A percentile compares a stretch with the other conserved stretches of the same genome.
Conservation (phyloP, 2,797 vertebrate genomes). For the Rhyacichthys aspro region DNA sequence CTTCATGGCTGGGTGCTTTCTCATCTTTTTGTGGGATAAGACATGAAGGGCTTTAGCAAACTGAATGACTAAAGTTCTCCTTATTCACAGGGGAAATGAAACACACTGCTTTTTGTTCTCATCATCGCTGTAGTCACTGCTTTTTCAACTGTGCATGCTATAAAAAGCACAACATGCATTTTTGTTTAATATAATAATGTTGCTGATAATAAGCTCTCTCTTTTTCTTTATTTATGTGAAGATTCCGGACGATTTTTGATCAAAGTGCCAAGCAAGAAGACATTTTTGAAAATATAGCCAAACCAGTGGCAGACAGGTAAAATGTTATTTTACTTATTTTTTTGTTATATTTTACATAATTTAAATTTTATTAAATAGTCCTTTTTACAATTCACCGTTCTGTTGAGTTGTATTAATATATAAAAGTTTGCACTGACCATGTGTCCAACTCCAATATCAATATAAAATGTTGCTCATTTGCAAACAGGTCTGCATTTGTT, state of each 20-base stretch:
- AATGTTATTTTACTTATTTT: slow-evolving; percentile 20
- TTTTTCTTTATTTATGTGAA: slow-evolving; percentile 59
- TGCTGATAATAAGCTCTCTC: not conserved
- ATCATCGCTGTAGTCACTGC: slow-evolving; percentile 24
- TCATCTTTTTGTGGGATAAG: too few species aligned
- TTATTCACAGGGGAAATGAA: slow-evolving; percentile 36
- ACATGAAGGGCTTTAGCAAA: too few species aligned
- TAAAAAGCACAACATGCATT: slow-evolving; percentile 10
- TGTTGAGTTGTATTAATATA: too few species aligned
- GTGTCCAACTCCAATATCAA: too few species aligned
- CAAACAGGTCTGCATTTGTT: too few species aligned
- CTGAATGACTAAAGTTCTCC: slow-evolving; percentile 45
- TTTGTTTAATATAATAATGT: slow-evolving; percentile 11
- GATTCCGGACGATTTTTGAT: slow-evolving; percentile 95
- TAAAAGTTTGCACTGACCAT: too few species aligned
- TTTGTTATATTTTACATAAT: too few species aligned
- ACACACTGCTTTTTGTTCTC: slow-evolving; percentile 30
- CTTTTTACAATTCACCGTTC: too few species aligned
- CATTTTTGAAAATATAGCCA: slow-evolving; percentile 92
- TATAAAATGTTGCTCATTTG: too few species aligned
- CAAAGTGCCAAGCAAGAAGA: slow-evolving; percentile 89
- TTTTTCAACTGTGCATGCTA: slow-evolving; percentile 15
- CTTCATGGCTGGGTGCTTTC: too few species aligned
- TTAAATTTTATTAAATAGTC: too few species aligned
- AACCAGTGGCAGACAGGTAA: slow-evolving; percentile 95